A percentile compares a stretch with the other conserved stretches of the same genome.
Evolutionary conservation across 2,113 vertebrate genomes (phyloP).

Genomic region (Apodemus sylvaticus): DNA sequence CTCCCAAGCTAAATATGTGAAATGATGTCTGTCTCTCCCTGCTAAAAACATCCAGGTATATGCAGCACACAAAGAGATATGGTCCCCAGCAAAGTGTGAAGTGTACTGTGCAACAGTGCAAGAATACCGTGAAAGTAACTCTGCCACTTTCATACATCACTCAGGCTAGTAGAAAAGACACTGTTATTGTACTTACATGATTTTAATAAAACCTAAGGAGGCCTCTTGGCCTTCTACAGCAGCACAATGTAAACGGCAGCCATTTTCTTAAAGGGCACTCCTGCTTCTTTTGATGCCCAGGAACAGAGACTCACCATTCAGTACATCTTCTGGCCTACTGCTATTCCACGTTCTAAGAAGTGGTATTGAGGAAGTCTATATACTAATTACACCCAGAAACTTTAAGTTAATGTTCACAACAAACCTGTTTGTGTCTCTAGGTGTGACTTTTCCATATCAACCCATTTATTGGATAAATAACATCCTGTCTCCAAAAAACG

Average conservation of each 20-base stretch:
- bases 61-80: neutral
- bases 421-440: neutral
- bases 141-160: slow-evolving; percentile 50
- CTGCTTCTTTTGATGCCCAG: neutral
- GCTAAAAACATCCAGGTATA: neutral
- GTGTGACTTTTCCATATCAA: neutral
- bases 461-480: neutral
- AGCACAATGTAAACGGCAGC: neutral
- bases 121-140: slow-evolving; percentile 56
- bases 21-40: neutral
- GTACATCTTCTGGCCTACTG: neutral
- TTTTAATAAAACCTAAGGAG: slow-evolving; percentile 36
- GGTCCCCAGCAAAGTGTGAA: neutral
- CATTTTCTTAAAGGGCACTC: neutral
- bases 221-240: slow-evolving; percentile 6
- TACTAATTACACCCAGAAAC: neutral
- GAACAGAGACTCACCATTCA: neutral
- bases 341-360: neutral
- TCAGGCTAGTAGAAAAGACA: slow-evolving; percentile 41
- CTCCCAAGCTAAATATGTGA: neutral
- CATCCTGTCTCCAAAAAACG: neutral
- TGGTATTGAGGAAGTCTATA: neutral
- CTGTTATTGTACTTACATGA: slow-evolving; percentile 22
- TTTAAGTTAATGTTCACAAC: neutral
- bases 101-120: slow-evolving; percentile 23